Base-by-base conservation (phyloP, 2,113 vertebrate genomes). In the Paratilapia polleni region DNA sequence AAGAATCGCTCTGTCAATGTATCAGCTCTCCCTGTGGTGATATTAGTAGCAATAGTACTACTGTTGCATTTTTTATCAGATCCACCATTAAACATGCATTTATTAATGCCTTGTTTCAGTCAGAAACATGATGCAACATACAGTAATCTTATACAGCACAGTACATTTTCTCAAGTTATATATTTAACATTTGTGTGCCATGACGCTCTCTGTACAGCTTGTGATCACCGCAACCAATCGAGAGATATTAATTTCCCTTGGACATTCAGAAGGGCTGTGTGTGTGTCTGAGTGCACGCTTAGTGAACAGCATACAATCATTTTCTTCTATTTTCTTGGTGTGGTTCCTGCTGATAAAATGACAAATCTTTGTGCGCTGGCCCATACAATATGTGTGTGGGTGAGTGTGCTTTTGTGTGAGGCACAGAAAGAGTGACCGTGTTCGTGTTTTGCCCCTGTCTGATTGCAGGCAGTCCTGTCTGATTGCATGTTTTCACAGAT, bases 261-360 rank as follows among this genome's bases (percentile, higher is more conserved):
- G 84, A 84, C 88, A 90, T 89, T 89, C 85, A 14, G 3, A 78
- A 28, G 77, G 64, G 76, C 84, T 73, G 86, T 28, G 64, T 28
- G 64, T 84, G 80, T 73, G 28, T 60, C 57, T 60, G 36, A 57
- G 41, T 26, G 63, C 75, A 56, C 20, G 88, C 73, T 83, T 47
- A 41, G 41, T 80, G 57, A 88, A 31, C 26, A 73, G 43, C 52
- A 47, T 41, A 76, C 68, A 82, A 68, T 85, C 14, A 78, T 81
- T 82, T 88, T 82, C 82, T 83, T 41, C 54, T 73, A 52, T 54
- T 87, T 58, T 80, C 56, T 74, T 26, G 22, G 15, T 60, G 66
- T 36, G 52, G 31, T 38, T 79, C 62, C 85, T 26, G 79, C 66
- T 83, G 78, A 76, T 84, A 61, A 64, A 76, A 88, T 62, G 49